These are phyloP conservation scores for Cyanocitta stelleri DNA, from an alignment of 2,113 vertebrate genomes.

Conservation along the genomic window DNA sequence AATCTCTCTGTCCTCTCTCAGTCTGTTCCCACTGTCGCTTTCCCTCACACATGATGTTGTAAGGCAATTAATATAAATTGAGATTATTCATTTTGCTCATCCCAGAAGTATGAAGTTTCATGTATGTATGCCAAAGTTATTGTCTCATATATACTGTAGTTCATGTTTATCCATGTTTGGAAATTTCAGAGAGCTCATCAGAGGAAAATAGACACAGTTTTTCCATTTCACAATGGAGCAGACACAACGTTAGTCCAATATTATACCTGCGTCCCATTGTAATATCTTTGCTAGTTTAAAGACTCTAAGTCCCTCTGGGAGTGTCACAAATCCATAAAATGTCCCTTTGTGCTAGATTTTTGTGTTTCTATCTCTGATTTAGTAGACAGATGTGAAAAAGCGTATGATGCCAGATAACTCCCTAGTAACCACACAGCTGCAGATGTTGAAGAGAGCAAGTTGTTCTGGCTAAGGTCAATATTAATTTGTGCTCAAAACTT, in stretches of 20 bases:
- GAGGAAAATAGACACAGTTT: not conserved
- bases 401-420: constrained; percentile 33
- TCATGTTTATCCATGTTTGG: constrained; percentile 44
- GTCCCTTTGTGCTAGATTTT: constrained; percentile 2
- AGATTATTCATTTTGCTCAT: constrained; percentile 33
- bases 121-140: constrained; percentile 37
- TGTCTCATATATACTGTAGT: not conserved
- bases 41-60: not conserved
- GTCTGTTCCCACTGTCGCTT: not conserved
- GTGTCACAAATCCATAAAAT: constrained; percentile 20
- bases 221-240: not conserved
- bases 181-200: constrained; percentile 19
- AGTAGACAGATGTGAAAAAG: constrained; percentile 62
- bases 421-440: constrained; percentile 62
- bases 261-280: not conserved
- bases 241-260: not conserved
- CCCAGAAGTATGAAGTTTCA: constrained; percentile 37
- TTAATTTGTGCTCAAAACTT: constrained; percentile 39
- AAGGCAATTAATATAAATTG: constrained; percentile 12
- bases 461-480: constrained; percentile 29
- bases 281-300: constrained; percentile 13
- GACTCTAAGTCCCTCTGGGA: not conserved
- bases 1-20: not conserved
- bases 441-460: constrained; percentile 25
- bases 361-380: constrained; percentile 46